phyloP scores from a whole-genome alignment of 2,113 vertebrate species.

The Xiphophorus couchianus region DNA sequence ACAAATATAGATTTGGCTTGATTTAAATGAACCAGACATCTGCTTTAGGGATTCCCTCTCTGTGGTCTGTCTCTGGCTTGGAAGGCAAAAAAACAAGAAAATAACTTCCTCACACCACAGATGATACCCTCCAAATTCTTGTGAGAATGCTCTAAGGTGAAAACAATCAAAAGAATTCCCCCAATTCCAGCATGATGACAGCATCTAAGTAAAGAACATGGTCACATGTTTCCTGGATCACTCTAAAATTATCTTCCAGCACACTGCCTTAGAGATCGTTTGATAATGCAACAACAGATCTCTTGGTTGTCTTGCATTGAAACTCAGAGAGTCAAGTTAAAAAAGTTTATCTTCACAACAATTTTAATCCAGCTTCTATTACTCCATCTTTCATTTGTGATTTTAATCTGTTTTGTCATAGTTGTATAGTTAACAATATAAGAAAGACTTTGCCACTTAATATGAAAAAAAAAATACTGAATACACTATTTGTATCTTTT shows the following conservation, averaged over 20 bases:
- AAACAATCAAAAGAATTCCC: background rate
- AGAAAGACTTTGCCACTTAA: too few species aligned
- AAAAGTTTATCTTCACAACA: background rate
- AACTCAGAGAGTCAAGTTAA: background rate
- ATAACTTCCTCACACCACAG: too few species aligned
- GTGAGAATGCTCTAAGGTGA: background rate
- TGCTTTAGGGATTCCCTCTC: background rate
- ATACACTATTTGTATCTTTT: too few species aligned
- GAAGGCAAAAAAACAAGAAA: background rate
- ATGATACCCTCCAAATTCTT: background rate
- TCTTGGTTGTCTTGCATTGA: background rate
- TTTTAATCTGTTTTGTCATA: background rate
- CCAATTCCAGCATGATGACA: background rate
- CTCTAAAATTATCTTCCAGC: background rate
- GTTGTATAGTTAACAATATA: background rate
- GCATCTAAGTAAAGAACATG: background rate
- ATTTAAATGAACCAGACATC: background rate
- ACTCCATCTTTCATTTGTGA: background rate
- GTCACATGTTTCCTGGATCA: background rate
- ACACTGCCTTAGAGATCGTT: background rate
- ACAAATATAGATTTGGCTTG: background rate
- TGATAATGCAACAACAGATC: background rate
- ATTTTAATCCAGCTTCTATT: background rate
- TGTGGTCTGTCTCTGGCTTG: background rate
- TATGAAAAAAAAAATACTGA: too few species aligned